Conservation (phyloP, 1,140 invertebrate species). For the Diorhabda sublineata region DNA sequence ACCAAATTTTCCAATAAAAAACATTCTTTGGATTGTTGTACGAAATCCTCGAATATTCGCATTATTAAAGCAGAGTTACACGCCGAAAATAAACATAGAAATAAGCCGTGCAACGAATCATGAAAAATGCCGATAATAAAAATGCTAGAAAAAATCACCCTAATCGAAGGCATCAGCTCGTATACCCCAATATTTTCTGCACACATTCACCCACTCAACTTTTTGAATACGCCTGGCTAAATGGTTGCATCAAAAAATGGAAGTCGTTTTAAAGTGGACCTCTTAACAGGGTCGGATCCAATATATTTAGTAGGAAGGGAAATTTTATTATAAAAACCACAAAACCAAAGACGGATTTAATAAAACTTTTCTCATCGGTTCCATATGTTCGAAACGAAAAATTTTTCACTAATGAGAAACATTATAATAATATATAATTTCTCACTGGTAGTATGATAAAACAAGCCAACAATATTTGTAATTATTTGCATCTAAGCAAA, state of each 20-base stretch:
- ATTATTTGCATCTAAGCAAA: too few relatives aligned
- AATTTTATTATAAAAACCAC: too few relatives aligned
- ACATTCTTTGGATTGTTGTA: background rate
- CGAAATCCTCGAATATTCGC: background rate
- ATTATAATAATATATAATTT: too few relatives aligned
- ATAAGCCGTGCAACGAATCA: background rate
- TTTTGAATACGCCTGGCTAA: background rate
- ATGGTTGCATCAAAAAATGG: conserved; percentile 2
- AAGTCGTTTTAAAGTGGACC: background rate
- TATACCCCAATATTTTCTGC: background rate
- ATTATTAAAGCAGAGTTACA: background rate
- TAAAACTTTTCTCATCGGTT: too few relatives aligned
- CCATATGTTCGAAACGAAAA: too few relatives aligned
- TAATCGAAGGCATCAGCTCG: background rate
- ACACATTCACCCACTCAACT: conserved; percentile 1
- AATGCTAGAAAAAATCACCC: background rate
- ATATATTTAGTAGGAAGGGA: too few relatives aligned
- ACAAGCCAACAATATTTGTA: too few relatives aligned
- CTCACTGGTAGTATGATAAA: too few relatives aligned
- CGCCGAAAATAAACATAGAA: background rate
- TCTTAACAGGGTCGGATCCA: background rate
- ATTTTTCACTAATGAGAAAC: too few relatives aligned
- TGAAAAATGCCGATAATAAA: background rate
- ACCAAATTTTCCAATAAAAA: background rate
- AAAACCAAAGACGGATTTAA: too few relatives aligned